Conservation (phyloP, 2,113 vertebrate species). For the Eptatretus burgeri region DNA sequence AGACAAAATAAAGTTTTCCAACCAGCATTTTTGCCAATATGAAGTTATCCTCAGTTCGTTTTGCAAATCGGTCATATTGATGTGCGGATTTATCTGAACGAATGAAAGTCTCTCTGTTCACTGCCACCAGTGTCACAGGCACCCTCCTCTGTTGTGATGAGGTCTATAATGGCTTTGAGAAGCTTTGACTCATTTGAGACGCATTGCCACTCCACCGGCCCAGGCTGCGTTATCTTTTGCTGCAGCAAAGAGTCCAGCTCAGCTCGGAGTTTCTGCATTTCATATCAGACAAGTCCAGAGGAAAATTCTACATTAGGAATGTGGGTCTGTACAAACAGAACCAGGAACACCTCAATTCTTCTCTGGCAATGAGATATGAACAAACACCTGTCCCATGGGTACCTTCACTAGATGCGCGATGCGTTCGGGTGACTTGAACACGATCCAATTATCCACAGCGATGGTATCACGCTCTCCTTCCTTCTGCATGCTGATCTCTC, state of each 20-base stretch:
- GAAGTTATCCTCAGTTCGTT: no score
- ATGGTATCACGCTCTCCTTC: slow-evolving; percentile 72
- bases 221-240: slow-evolving; percentile 58
- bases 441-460: slow-evolving; percentile 76
- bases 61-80: no score
- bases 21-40: no score
- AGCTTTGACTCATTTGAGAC: slow-evolving; percentile 46
- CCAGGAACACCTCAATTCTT: no score
- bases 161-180: slow-evolving; percentile 65
- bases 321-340: no score
- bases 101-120: background rate
- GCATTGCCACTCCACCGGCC: slow-evolving; percentile 58
- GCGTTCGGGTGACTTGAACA: slow-evolving; percentile 67
- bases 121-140: slow-evolving; percentile 9
- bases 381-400: background rate
- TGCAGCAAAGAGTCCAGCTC: slow-evolving; percentile 56
- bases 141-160: slow-evolving; percentile 75
- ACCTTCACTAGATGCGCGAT: slow-evolving; percentile 84
- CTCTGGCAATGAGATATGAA: no score
- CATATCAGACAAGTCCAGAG: slow-evolving; percentile 7
- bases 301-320: no score
- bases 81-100: no score
- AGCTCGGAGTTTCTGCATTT: slow-evolving; percentile 34
- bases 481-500: slow-evolving; percentile 78
- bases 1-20: no score